Percentiles rank a stretch among this genome's conserved stretches.
Evolutionary conservation across 2,113 vertebrate species (phyloP).

Genomic region (Climacteris rufus): DNA sequence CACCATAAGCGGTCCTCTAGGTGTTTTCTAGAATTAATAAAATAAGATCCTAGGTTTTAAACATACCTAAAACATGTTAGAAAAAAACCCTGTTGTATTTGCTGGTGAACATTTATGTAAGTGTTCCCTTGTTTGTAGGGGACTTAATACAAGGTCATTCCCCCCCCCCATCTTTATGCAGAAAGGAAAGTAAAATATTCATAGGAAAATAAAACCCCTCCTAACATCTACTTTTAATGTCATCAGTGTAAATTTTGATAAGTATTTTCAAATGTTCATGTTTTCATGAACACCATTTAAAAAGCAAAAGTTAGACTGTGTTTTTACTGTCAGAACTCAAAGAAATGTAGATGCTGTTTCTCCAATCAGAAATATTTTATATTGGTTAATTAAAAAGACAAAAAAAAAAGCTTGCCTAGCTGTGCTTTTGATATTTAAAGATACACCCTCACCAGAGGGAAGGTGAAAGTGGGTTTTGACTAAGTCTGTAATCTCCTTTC

Average conservation of each 20-base stretch:
- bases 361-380: neutral
- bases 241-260: neutral
- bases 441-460: neutral
- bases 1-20: neutral
- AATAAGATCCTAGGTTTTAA: neutral
- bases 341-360: neutral
- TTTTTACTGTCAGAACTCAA: neutral
- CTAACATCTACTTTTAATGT: neutral
- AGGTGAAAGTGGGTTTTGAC: neutral
- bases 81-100: neutral
- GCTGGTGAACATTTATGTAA: neutral
- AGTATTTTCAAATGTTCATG: neutral
- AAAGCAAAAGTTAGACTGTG: neutral
- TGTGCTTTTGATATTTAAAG: neutral
- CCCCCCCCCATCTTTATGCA: neutral
- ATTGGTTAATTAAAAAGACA: neutral
- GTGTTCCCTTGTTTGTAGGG: neutral
- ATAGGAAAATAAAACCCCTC: neutral
- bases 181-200: neutral
- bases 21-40: neutral
- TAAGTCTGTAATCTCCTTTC: neutral
- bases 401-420: neutral
- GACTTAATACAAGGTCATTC: neutral
- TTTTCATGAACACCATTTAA: neutral
- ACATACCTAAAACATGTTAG: accelerated